Base-by-base conservation (phyloP, 2,113 vertebrate genomes). In the Crotalus horridus region DNA sequence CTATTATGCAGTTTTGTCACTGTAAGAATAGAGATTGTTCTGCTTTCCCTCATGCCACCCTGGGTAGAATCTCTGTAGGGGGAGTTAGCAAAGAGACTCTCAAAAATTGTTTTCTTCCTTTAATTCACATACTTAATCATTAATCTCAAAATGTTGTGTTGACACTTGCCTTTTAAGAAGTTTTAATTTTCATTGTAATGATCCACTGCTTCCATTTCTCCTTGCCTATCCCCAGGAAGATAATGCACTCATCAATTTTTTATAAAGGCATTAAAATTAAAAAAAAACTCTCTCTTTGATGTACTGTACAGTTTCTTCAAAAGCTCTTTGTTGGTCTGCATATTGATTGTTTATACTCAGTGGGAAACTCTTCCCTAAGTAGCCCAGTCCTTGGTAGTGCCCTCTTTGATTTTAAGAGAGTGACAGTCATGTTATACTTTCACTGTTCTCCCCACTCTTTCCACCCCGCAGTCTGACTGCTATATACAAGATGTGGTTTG, bases 241-340 rank as follows among this genome's bases (percentile, higher is more conserved):
- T 97, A 97, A 97, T 96, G 95, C 95, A 93, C 96, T 97, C 95
- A 97, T 97, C 96, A 96, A 96, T 96, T 96, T 97, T 97, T 96
- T 96, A 96, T 96, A 94, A 95, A 90, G 95, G 93, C 95, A 95
- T 95, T 96, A 96, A 95, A 97, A 97, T 96, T 95, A 94, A 96
- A 97, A 94, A 94, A 97, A 94, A 39, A 29, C 0, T 1, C 33
- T n/a, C 94, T 54, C 85, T 96, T 95, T 92, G 93, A 95, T 95
- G 93, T 92, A 94, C 95, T 95, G 94, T 94, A 95, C 96, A 94
- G 94, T 94, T 95, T 91, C 94, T 74, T 89, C 53, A 88, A 58
- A 89, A 91, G n/a, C 12, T 87, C 61, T 90, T 94, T 92, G 92
- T 94, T 94, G 94, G 90, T 95, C 85, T 95, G 91, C 94, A 95